Base-by-base conservation (phyloP, 2,888 invertebrate species). In the Cephus nigrinus region DNA sequence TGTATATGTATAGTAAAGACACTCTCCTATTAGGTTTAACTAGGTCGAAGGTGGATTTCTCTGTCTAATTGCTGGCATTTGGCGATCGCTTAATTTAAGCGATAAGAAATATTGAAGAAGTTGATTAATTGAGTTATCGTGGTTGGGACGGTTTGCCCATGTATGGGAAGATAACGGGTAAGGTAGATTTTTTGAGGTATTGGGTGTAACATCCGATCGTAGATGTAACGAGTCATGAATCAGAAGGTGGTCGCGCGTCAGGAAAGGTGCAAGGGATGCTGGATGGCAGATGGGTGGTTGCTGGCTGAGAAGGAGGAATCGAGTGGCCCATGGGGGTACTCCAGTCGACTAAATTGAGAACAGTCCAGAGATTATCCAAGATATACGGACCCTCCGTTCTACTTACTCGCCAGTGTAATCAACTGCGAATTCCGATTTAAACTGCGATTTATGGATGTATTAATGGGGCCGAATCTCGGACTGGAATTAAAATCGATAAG, bases 301-400 rank as follows among this genome's bases (percentile, higher is more conserved):
- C 23, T 55, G 23, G 55, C 55, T 23, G 82, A 85, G 83, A 76
- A 80, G 79, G 81, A 81, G 84, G 80, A 86, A 87, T 85, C 76
- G 84, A 85, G 83, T 84, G 83, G 81, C 88, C 85, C 87, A 76
- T 72, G 87, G 87, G 87, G 86, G 82, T 84, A 86, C 85, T 85
- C 81, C 82, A 79, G 82, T 81, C 83, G 82, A 81, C 83, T 83
- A 82, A 86, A 86, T 88, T 84, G 83, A 84, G 87, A 86, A 88
- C 85, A 85, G 81, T 83, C 84, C 82, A 80, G 82, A 84, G 86
- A 87, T 88, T 88, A 88, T 87, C 88, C 82, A 83, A 85, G 86
- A 87, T 86, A 85, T 84, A 86, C 77, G 75, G 75, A 77, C 69
- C 73, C 77, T 36, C 69, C 77, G 75, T 5, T 68, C 69, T 69